Conservation (phyloP, 2,113 vertebrate species). For the Elephantulus edwardii region DNA sequence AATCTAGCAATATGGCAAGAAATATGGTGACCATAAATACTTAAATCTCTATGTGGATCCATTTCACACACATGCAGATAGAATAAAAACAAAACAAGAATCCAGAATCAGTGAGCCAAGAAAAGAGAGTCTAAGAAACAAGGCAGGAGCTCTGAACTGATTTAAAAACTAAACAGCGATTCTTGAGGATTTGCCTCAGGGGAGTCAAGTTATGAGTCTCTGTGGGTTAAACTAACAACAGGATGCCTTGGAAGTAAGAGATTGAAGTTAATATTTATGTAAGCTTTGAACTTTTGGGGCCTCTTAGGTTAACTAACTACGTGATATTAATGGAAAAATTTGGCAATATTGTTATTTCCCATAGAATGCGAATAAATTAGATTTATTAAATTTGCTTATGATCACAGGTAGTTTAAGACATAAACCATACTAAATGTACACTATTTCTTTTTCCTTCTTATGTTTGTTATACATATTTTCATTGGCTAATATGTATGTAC, state of each 20-base stretch:
- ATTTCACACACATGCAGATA: neutral
- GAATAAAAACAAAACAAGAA: neutral
- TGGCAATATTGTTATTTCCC: constrained; percentile 38
- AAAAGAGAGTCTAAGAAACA: constrained; percentile 5
- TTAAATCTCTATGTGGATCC: neutral
- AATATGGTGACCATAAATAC: neutral
- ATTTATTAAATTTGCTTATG: constrained; percentile 14
- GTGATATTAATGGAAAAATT: constrained; percentile 52
- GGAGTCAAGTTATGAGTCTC: constrained; percentile 20
- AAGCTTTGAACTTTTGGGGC: constrained; percentile 51
- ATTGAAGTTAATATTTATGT: constrained; percentile 66
- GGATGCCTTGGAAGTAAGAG: neutral
- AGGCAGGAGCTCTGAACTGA: neutral
- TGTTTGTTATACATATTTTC: neutral
- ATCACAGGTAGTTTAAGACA: neutral
- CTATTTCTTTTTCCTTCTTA: too few relatives aligned
- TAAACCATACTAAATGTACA: too few relatives aligned
- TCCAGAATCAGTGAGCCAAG: neutral
- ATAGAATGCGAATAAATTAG: neutral
- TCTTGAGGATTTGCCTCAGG: constrained; percentile 29
- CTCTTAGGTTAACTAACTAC: constrained; percentile 47
- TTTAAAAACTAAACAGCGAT: neutral
- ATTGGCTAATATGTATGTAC: too few relatives aligned
- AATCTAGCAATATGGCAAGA: neutral
- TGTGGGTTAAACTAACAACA: constrained; percentile 51